Evolutionary conservation across 1,140 invertebrate species (phyloP).

Genomic region (Xylocopa sonorina): DNA sequence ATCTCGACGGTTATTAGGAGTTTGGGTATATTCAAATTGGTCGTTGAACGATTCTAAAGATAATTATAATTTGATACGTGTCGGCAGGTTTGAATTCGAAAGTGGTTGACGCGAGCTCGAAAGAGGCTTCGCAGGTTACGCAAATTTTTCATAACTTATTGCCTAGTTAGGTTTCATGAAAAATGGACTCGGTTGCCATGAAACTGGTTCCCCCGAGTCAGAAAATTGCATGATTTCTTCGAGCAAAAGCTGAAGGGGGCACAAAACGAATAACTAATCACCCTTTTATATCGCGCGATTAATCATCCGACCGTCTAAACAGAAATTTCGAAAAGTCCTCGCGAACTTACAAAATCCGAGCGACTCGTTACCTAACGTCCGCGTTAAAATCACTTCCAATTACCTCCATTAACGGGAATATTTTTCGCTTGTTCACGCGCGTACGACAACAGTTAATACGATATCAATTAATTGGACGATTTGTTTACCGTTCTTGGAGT

Average conservation of each 20-base stretch:
- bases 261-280: conserved; percentile 16
- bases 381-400: neutral
- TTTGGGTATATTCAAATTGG: too few relatives aligned
- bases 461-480: conserved; percentile 19
- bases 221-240: neutral
- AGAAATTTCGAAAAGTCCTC: conserved; percentile 1
- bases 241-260: neutral
- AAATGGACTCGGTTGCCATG: neutral
- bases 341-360: neutral
- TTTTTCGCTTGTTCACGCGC: neutral
- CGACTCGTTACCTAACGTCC: neutral
- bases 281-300: neutral
- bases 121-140: neutral
- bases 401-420: neutral
- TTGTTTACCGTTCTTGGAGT: neutral
- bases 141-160: neutral
- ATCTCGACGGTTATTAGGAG: neutral
- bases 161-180: neutral
- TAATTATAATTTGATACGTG: neutral
- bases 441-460: neutral
- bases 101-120: neutral
- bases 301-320: conserved; percentile 3
- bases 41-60: neutral
- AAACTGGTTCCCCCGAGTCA: neutral
- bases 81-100: too few relatives aligned